Base-by-base conservation (phyloP, 2,888 invertebrate species). In the Phengaris alcon region DNA sequence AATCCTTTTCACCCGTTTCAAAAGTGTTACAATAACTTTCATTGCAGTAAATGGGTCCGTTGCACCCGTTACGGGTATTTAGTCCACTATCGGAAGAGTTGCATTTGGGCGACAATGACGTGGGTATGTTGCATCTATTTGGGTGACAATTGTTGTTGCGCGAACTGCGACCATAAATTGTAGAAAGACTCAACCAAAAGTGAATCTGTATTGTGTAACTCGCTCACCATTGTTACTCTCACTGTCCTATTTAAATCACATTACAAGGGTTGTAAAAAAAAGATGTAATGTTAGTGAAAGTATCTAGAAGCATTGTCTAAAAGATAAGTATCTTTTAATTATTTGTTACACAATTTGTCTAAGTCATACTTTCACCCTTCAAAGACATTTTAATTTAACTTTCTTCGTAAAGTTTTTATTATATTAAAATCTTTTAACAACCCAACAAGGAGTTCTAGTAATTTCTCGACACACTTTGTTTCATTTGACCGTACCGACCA, bases 151-250 rank as follows among this genome's bases (percentile, higher is more conserved):
- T 64, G 12, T 35, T 12, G 2, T 64, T 44, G 64, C 35, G 10
- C 35, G 64, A 64, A 64, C 2, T 64, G 35, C 13, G 12, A 64
- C 35, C 64, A 64, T 64, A 64, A 64, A 64, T 64, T 2, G 64
- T 64, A 44, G 35, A 59, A 22, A 64, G 64, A 46, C 35, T 22
- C 22, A 0, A 4, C 15, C 64, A 64, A 64, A 64, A 64, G 64
- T 64, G 64, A 64, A 64, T 64, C 64, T 64, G 10, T 64, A 44
- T 64, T 64, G 64, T 64, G 64, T 64, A 64, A 44, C 35, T 46
- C 48, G 48, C 6, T 48, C 48, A 1, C 3, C 35, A 35, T 44
- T 64, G 35, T 64, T 10, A 44, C 64, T 64, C 64, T 64, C 64
- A 64, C 64, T 64, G 64, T 64, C 12, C 64, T 22, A 64, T 64